Conservation (phyloP, 2,888 invertebrate genomes). For the Meghimatium bilineatum region DNA sequence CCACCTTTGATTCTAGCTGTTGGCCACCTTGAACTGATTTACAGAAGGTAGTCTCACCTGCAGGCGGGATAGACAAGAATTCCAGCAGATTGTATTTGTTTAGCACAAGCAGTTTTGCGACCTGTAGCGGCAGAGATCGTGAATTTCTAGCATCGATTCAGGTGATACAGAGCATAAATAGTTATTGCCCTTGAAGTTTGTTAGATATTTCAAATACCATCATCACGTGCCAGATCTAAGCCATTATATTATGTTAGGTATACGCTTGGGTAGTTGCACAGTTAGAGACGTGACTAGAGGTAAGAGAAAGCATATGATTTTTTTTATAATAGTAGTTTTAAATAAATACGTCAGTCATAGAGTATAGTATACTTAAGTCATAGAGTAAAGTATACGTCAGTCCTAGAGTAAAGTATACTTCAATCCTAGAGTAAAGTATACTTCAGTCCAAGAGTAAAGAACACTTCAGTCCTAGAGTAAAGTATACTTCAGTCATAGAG, state of each 20-base stretch:
- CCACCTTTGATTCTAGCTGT: conserved; percentile 18
- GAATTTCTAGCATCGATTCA: background rate
- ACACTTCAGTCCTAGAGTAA: too few relatives aligned
- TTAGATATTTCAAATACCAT: background rate
- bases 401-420: too few relatives aligned
- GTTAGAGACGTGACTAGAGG: background rate
- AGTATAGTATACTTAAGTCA: too few relatives aligned
- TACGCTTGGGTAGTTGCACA: background rate
- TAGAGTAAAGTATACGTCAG: too few relatives aligned
- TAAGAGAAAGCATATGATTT: too few relatives aligned
- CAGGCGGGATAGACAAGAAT: conserved; percentile 5
- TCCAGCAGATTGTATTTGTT: conserved; percentile 28
- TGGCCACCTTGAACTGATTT: conserved; percentile 6
- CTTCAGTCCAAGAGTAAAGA: too few relatives aligned
- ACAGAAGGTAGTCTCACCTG: conserved; percentile 9
- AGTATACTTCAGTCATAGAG: too few relatives aligned
- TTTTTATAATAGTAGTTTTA: too few relatives aligned
- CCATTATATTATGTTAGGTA: background rate
- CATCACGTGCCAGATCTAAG: background rate
- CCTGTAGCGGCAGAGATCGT: conserved; percentile 1
- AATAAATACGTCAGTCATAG: too few relatives aligned
- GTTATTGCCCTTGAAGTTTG: background rate
- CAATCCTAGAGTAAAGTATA: too few relatives aligned
- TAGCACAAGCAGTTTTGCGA: background rate
- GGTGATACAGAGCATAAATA: background rate